Percentiles rank a stretch among this genome's conserved stretches.
These are phyloP conservation scores for Hirudinaria manillensis DNA, from an alignment of 2,888 invertebrate species.

Conservation along the genomic window DNA sequence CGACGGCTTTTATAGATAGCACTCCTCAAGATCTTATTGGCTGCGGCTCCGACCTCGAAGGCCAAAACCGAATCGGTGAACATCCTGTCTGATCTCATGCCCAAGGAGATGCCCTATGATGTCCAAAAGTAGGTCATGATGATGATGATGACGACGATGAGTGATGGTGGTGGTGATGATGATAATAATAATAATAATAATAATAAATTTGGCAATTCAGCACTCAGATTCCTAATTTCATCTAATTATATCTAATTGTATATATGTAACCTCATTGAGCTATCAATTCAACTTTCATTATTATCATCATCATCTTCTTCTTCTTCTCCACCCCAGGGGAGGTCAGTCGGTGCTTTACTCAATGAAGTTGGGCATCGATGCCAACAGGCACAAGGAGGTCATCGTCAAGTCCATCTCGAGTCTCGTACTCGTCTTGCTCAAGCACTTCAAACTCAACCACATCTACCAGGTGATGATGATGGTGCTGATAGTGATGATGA, in stretches of 20 bases:
- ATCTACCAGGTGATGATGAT: constrained; percentile 68
- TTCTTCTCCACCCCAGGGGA: background rate
- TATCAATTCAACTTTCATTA: background rate
- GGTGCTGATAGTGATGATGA: no score
- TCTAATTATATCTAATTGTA: no score
- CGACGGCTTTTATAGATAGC: constrained; percentile 63
- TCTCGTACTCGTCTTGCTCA: constrained; percentile 77
- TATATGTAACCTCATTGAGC: no score
- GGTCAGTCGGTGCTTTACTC: constrained; percentile 69
- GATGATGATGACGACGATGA: no score
- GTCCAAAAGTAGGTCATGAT: background rate
- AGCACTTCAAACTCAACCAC: constrained; percentile 95
- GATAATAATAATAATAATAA: no score
- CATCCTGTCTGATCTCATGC: constrained; percentile 92
- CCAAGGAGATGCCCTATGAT: constrained; percentile 86
- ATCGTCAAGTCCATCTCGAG: constrained; percentile 77
- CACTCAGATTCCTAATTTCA: no score
- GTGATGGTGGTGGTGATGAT: no score
- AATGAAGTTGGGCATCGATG: constrained; percentile 90
- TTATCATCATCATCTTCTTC: background rate
- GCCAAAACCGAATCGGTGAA: constrained; percentile 91
- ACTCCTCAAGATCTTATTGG: constrained; percentile 86
- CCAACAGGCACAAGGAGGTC: constrained; percentile 95
- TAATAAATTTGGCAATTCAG: no score
- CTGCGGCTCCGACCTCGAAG: constrained; percentile 98